Evolutionary conservation across 2,888 invertebrate genomes (phyloP), one percentile per base, ranked within the genome.

Genomic region (Plebejus anna): DNA sequence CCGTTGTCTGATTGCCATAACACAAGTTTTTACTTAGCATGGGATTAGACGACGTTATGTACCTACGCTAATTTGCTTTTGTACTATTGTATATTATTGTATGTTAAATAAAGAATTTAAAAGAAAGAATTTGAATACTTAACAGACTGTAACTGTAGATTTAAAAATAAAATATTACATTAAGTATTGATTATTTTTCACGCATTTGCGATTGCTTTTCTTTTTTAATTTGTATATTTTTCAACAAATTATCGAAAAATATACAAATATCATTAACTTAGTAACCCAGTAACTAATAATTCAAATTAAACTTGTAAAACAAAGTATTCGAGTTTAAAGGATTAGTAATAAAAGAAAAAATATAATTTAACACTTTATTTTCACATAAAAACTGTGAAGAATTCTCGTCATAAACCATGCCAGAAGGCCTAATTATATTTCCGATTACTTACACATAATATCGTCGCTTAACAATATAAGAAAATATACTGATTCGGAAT

Each of bases 321-420:
- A 4, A 16, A 55, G 1, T 55, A 16, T 13, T 51, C 16, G 1
- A 55, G 55, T 16, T 16, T 16, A 55, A 13, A 55, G 13, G 16
- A 4, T 4, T 55, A 55, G 16, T 55, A 55, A 55, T 55, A 55
- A 55, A 5, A 57, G 75, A 75, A 77, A 78, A 70, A 76, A 77
- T 76, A 78, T 77, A 78, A 59, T 77, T 76, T 77, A 80, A 75
- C 79, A 81, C 78, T 81, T 80, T 78, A 76, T 78, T 81, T 81
- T 80, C 82, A 79, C 82, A 83, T 81, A 83, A 81, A 73, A 73
- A 73, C 32, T 51, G 73, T 73, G 73, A 73, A 16, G 51, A 51
- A 51, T 28, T 73, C 11, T 73, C 51, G 28, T 55, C 28, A 51
- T 51, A 47, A 47, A 47, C 11, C 6, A 32, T 22, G 22, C 28